Base-by-base conservation (phyloP, 2,888 invertebrate species). In the Coleophora flavipennella region DNA sequence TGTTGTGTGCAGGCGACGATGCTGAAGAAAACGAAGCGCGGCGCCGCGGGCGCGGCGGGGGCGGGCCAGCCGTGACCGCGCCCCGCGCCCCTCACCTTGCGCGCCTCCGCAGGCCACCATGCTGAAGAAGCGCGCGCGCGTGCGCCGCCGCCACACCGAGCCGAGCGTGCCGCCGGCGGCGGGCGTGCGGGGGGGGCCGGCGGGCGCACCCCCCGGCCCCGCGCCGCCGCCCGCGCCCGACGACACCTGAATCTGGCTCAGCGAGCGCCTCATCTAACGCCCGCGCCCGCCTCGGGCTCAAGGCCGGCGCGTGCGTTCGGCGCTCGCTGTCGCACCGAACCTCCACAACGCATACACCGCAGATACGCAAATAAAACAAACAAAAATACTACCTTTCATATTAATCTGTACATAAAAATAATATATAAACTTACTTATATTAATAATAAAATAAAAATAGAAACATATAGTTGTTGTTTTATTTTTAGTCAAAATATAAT, bases 1-100 rank as follows among this genome's bases (percentile, higher is more conserved):
- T 66, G 65, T 63, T 62, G 67, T 67, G 66, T 68, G 72, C 90
- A 99, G 99, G 99, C 99, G 79, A 99, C 98, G 86, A 99, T 99
- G 99, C 90, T 99, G 91, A 98, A 98, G 93, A 99, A 99, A 92
- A 93, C 93, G 88, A 99, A 98, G 91, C 96, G 97, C 90, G 97
- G 67, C 66, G 66, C 67, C 62, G 92, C 86, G 91, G 92, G 85
- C 66, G 88, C 90, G 87, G 89, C 89, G 86, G 88, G 88, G 84
- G 88, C 87, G 85, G 67, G 67, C 65, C 70, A 70, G 67, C 67
- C 69, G 66, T 49, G 46, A 41, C 45, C 57, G 52, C 50, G 50
- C 49, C 45, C 50, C 48, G 45, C 47, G 52, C 50, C 50, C 49
- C 45, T 49, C 48, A 46, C 47, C 56, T 43, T 57, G 41, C 58